Percentiles rank a stretch among this genome's conserved stretches.
These are phyloP conservation scores for Pyrgilauda ruficollis DNA, from an alignment of 2,113 vertebrate species.

Conservation along the genomic window DNA sequence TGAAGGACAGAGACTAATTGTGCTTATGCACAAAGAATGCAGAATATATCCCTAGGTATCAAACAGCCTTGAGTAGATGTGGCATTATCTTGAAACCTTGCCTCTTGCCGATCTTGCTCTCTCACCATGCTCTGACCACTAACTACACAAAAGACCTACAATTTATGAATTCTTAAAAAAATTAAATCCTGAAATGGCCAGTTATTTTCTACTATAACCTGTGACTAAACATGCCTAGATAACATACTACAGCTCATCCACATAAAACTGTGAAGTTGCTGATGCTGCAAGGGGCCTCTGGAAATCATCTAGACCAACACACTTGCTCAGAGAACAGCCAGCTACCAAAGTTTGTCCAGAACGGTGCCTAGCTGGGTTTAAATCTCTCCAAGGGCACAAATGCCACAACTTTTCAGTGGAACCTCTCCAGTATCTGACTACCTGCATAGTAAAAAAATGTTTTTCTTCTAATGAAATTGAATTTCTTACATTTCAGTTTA, in stretches of 20 bases:
- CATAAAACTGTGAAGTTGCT: background rate
- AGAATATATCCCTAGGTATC: background rate
- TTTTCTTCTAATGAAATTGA: background rate
- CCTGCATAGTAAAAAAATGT: rapidly evolving
- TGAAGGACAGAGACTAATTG: background rate
- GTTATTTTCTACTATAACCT: background rate
- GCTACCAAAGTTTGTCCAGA: background rate
- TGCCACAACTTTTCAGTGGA: background rate
- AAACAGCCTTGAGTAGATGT: background rate
- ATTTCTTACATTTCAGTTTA: background rate
- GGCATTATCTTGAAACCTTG: background rate
- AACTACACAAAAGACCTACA: background rate
- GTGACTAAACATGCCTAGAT: background rate
- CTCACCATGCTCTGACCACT: background rate
- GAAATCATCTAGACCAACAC: background rate
- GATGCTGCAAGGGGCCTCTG: background rate
- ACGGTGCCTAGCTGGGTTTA: background rate
- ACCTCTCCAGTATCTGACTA: background rate
- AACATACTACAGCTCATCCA: background rate
- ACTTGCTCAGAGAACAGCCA: background rate
- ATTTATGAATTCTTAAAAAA: background rate
- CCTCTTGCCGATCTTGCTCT: background rate
- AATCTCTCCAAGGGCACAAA: background rate
- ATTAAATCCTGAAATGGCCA: background rate
- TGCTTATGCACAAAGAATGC: background rate